phyloP scores from a whole-genome alignment of 2,888 invertebrate genomes.

The Hoplodrina blanda region DNA sequence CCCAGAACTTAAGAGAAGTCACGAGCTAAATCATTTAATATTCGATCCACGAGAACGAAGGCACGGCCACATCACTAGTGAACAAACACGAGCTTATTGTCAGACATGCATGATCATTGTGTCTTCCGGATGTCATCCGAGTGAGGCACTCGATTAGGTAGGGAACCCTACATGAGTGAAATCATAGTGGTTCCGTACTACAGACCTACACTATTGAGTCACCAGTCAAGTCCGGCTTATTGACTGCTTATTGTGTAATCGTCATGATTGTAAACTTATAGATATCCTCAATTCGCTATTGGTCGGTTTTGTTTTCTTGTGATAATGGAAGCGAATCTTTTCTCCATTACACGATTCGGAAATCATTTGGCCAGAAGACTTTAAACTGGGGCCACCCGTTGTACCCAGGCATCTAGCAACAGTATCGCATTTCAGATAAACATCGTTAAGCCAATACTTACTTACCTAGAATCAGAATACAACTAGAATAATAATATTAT shows the following conservation, averaged over 20 bases:
- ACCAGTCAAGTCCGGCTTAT: slow-evolving; percentile 38
- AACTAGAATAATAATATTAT: neutral
- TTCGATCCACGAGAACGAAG: slow-evolving; percentile 24
- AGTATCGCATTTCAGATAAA: neutral
- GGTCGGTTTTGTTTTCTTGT: slow-evolving; percentile 4
- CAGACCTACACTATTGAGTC: slow-evolving; percentile 31
- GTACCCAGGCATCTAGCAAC: neutral
- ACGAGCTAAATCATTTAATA: slow-evolving; percentile 20
- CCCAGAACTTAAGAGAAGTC: slow-evolving; percentile 13
- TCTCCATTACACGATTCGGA: neutral
- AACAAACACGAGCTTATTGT: slow-evolving; percentile 43
- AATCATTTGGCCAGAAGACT: neutral
- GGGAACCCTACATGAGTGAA: slow-evolving; percentile 41
- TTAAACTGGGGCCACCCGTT: neutral
- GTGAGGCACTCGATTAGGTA: slow-evolving; percentile 46
- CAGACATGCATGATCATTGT: slow-evolving; percentile 57
- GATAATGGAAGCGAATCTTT: neutral
- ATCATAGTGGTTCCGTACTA: slow-evolving; percentile 44
- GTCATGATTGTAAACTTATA: slow-evolving; percentile 25
- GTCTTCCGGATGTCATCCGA: slow-evolving; percentile 52
- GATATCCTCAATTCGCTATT: slow-evolving; percentile 1
- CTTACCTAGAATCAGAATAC: neutral
- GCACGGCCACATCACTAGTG: slow-evolving; percentile 26
- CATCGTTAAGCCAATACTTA: neutral
- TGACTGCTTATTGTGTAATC: slow-evolving; percentile 33